phyloP scores from a whole-genome alignment of 2,113 vertebrate species.

The Nannobrachium achirus region DNA sequence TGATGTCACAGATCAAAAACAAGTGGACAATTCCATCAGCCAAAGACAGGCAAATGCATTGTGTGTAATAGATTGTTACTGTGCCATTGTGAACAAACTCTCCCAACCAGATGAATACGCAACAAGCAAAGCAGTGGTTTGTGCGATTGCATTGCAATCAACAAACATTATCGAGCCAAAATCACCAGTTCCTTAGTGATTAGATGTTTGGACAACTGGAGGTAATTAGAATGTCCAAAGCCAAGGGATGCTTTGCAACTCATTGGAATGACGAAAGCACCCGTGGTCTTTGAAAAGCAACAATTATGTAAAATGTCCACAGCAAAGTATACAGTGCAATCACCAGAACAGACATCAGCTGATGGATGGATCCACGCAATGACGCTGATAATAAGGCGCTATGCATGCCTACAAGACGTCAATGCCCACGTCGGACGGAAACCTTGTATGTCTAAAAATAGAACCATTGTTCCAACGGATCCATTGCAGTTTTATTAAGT shows the following conservation, averaged over 20 bases:
- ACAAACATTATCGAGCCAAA: conserved; percentile 24
- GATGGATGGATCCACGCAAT: not conserved
- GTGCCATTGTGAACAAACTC: conserved; percentile 10
- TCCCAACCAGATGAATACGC: not conserved
- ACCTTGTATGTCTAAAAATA: too few species aligned
- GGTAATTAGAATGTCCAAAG: conserved; percentile 43
- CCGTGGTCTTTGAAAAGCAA: conserved; percentile 37
- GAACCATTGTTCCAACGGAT: too few species aligned
- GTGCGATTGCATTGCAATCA: conserved; percentile 60
- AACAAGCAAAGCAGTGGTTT: conserved; percentile 22
- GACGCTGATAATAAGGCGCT: too few species aligned
- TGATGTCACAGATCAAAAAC: conserved; percentile 14
- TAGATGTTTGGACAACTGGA: conserved; percentile 51
- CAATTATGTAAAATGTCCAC: conserved; percentile 33
- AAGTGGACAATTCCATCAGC: conserved; percentile 14
- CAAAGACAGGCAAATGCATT: too few species aligned
- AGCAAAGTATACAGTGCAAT: conserved; percentile 28
- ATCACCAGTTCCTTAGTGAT: conserved; percentile 39
- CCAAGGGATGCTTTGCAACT: conserved; percentile 13
- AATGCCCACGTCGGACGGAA: too few species aligned
- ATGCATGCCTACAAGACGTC: too few species aligned
- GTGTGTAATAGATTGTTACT: too few species aligned
- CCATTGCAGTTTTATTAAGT: not conserved
- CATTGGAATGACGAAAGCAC: conserved; percentile 25
- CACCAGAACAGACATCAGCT: conserved; percentile 22